Evolutionary conservation across 30 jellyfish, hydroid and myxozoan genomes (phyloP).

Genomic region (Hydractinia symbiolongicarpus): DNA sequence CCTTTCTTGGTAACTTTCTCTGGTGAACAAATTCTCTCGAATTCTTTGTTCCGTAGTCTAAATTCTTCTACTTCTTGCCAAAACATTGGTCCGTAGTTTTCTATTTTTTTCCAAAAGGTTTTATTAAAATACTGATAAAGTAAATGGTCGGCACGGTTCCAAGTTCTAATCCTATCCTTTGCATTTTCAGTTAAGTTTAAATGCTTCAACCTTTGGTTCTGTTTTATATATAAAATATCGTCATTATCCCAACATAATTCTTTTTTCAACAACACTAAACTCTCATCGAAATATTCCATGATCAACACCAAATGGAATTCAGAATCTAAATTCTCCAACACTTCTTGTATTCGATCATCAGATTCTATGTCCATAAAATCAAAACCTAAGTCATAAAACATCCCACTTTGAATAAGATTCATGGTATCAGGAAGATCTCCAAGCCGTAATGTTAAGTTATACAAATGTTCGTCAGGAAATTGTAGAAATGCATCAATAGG

Average conservation of each 20-base stretch:
- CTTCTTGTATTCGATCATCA: conserved; percentile 27
- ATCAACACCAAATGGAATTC: conserved; percentile 84
- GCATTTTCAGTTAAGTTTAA: conserved; percentile 25
- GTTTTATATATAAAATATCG: conserved; percentile 73
- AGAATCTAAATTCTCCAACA: conserved; percentile 40
- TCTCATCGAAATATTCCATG: conserved; percentile 87
- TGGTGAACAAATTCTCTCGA: conserved; percentile 63
- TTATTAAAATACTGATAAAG: conserved; percentile 60
- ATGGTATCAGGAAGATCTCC: conserved; percentile 86
- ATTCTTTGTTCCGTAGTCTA: conserved; percentile 43
- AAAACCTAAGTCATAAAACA: conserved; percentile 88
- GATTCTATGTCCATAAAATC: conserved; percentile 74
- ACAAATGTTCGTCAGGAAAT: conserved; percentile 81
- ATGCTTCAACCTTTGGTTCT: conserved; percentile 67
- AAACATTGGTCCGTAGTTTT: conserved; percentile 49
- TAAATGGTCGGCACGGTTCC: conserved; percentile 78
- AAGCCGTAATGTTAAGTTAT: conserved; percentile 53
- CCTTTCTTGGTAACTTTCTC: conserved; percentile 64
- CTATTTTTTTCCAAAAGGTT: conserved; percentile 75
- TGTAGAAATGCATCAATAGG: conserved; percentile 81
- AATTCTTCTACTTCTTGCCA: conserved; percentile 82
- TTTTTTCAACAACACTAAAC: conserved; percentile 74
- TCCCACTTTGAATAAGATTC: conserved; percentile 84
- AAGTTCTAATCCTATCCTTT: conserved; percentile 38
- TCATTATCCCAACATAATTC: conserved; percentile 84